Conservation (phyloP, 1,140 invertebrate species). For the Trissolcus basalis region DNA sequence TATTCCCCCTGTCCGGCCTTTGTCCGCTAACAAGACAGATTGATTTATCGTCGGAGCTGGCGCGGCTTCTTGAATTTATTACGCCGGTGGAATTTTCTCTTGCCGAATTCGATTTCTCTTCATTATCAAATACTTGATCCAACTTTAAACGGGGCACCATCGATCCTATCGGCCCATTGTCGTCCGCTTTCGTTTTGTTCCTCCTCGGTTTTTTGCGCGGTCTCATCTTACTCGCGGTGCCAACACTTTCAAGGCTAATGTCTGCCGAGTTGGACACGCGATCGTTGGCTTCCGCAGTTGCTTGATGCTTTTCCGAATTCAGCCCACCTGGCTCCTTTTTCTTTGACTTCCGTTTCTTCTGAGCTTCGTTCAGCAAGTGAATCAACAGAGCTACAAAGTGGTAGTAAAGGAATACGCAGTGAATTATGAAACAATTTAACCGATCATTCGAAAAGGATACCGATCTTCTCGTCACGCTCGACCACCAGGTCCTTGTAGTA, state of each 20-base stretch:
- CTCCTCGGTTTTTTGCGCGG: constrained; percentile 25
- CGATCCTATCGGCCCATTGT: constrained; percentile 29
- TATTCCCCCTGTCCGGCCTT: constrained; percentile 7
- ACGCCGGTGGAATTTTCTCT: constrained; percentile 18
- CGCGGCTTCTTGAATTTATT: constrained; percentile 27
- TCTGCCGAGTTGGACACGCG: constrained; percentile 4
- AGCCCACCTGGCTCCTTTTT: constrained; percentile 17
- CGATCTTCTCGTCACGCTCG: constrained; percentile 69
- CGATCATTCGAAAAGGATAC: constrained; percentile 65
- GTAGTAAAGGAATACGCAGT: constrained; percentile 31
- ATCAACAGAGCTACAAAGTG: constrained; percentile 51
- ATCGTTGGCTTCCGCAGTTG: background rate
- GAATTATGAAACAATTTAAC: constrained; percentile 1
- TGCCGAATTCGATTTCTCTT: constrained; percentile 36
- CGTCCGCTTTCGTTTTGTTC: constrained; percentile 20
- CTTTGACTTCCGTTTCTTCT: constrained; percentile 28
- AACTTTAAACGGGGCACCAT: constrained; percentile 23
- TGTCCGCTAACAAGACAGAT: constrained; percentile 18
- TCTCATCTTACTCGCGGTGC: constrained; percentile 21
- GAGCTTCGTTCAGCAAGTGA: constrained; percentile 41
- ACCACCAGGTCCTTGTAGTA: constrained; percentile 63
- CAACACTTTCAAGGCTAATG: constrained; percentile 12
- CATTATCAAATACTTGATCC: constrained; percentile 32
- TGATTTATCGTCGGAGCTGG: constrained; percentile 21
- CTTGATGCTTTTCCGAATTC: constrained; percentile 11